Evolutionary conservation across 2,113 vertebrate genomes (phyloP).

Genomic region (Leucoraja erinaceus): DNA sequence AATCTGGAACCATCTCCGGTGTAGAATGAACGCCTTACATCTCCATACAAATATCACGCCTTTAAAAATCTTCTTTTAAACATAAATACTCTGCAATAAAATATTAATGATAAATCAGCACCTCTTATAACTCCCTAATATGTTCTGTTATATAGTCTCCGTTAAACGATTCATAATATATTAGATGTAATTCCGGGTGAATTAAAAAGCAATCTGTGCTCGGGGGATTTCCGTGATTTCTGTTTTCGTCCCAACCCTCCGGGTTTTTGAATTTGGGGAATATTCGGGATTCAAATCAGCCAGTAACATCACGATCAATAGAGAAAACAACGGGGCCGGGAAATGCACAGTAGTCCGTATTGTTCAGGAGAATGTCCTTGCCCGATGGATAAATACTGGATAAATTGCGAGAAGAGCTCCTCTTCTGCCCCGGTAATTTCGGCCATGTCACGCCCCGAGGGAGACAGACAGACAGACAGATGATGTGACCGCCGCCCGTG

Average conservation of each 20-base stretch:
- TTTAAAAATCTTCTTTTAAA: not conserved
- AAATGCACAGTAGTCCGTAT: not conserved
- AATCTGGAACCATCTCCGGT: not conserved
- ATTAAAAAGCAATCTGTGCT: not conserved
- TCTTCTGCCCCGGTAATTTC: not conserved
- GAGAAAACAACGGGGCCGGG: not conserved
- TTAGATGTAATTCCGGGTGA: not conserved
- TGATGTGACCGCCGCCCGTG: too few species aligned
- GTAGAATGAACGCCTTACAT: not conserved
- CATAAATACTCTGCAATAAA: slow-evolving; percentile 21
- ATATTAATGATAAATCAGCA: not conserved
- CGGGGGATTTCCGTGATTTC: not conserved
- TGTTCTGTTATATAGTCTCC: not conserved
- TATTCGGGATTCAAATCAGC: not conserved
- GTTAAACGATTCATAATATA: not conserved
- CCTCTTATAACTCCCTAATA: too few species aligned
- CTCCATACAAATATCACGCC: not conserved
- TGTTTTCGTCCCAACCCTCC: not conserved
- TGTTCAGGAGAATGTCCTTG: not conserved
- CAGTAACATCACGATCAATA: not conserved
- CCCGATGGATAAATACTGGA: not conserved
- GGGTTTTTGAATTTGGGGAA: not conserved
- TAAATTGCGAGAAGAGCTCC: not conserved
- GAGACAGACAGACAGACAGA: not conserved
- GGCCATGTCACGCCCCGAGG: not conserved